A percentile compares a stretch with the other conserved stretches of the same genome.
Conservation (phyloP, 1,140 invertebrate genomes). For the Druon quercuslanigerum region DNA sequence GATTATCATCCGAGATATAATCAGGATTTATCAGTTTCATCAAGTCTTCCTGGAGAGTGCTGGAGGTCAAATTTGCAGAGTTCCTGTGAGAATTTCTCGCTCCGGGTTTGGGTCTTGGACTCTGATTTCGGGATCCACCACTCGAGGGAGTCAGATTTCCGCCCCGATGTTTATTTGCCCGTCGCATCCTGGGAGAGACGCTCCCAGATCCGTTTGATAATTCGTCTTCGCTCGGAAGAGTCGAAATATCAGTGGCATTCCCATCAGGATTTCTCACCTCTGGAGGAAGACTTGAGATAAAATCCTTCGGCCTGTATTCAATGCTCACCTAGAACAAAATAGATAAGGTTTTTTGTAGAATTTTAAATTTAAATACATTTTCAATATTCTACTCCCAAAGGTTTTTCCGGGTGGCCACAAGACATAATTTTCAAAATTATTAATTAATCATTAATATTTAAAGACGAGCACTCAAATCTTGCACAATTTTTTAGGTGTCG, state of each 20-base stretch:
- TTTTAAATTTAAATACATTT: too few relatives aligned
- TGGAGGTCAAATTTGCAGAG: slow-evolving; percentile 80
- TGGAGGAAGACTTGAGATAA: slow-evolving; percentile 66
- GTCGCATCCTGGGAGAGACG: slow-evolving; percentile 75
- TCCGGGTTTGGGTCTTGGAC: slow-evolving; percentile 76
- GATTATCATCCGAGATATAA: slow-evolving; percentile 76
- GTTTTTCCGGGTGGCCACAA: too few relatives aligned
- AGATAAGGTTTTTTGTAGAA: too few relatives aligned
- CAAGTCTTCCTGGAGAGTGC: slow-evolving; percentile 90
- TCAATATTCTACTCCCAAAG: too few relatives aligned
- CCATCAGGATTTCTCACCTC: slow-evolving; percentile 73
- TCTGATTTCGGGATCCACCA: slow-evolving; percentile 78
- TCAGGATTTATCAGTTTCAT: slow-evolving; percentile 93
- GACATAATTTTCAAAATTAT: too few relatives aligned
- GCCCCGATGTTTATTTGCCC: slow-evolving; percentile 67
- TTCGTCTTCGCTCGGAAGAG: slow-evolving; percentile 77
- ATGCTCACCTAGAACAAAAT: slow-evolving; percentile 45
- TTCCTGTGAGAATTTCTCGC: slow-evolving; percentile 76
- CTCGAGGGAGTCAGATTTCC: slow-evolving; percentile 73
- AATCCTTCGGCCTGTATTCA: slow-evolving; percentile 73
- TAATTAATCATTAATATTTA: too few relatives aligned
- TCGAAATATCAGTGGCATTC: slow-evolving; percentile 75
- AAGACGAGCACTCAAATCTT: too few relatives aligned
- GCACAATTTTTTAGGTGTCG: too few relatives aligned
- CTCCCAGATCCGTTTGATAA: slow-evolving; percentile 77